Conservation (phyloP, 2,113 vertebrate species). For the Acanthisitta chloris region DNA sequence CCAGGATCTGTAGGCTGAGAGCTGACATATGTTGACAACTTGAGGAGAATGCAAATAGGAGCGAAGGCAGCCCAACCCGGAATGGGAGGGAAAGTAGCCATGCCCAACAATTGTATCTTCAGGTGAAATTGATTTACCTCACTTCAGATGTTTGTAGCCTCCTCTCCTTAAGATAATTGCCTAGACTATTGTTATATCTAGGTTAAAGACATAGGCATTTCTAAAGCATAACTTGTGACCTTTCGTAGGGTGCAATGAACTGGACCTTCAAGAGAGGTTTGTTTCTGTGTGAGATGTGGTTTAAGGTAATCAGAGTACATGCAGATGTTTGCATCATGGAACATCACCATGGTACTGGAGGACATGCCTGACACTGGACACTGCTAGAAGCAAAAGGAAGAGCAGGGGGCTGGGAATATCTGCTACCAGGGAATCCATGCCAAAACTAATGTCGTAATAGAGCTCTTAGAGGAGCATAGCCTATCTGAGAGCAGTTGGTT, state of each 20-base stretch:
- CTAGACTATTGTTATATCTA: not conserved
- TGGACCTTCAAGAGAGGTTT: not conserved
- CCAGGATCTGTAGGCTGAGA: not conserved
- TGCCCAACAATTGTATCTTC: not conserved
- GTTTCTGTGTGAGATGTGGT: not conserved
- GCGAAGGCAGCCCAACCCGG: not conserved
- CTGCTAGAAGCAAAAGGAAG: not conserved
- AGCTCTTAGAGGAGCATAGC: not conserved
- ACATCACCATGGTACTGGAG: rapidly evolving
- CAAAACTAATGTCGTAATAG: rapidly evolving
- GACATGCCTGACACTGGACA: not conserved
- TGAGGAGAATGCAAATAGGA: not conserved
- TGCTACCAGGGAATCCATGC: not conserved
- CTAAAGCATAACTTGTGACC: not conserved
- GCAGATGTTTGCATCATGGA: not conserved
- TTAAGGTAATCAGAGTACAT: not conserved
- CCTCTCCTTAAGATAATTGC: not conserved
- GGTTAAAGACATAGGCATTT: not conserved
- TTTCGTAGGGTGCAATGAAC: not conserved
- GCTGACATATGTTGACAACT: not conserved
- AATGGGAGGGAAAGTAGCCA: not conserved
- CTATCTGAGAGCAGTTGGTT: not conserved
- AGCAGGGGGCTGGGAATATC: not conserved
- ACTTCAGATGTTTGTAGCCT: not conserved
- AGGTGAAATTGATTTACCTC: not conserved